phyloP scores from a whole-genome alignment of 2,888 invertebrate genomes.

The Volucella inanis region DNA sequence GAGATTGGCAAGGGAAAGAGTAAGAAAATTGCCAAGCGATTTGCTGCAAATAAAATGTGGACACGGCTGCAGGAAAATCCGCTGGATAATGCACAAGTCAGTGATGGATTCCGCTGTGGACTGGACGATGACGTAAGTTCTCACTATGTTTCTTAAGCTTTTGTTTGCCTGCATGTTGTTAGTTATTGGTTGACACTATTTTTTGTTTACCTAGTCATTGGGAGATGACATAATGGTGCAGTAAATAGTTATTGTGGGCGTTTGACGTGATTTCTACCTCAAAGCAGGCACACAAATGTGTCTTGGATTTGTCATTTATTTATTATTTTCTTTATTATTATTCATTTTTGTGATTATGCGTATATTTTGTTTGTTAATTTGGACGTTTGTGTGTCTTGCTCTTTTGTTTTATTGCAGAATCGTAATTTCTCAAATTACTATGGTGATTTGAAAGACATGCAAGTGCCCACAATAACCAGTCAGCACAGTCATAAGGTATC shows the following conservation, averaged over 20 bases:
- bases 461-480: conserved; percentile 92
- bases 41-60: conserved; percentile 98
- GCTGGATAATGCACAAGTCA: conserved; percentile 86
- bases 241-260: conserved; percentile 63
- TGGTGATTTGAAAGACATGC: conserved; percentile 94
- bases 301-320: background rate
- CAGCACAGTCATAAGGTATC: conserved; percentile 96
- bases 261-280: conserved; percentile 37
- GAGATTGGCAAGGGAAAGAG: conserved; percentile 96
- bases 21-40: conserved; percentile 97
- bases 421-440: conserved; percentile 90
- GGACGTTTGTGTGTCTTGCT: conserved; percentile 80
- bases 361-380: conserved; percentile 30
- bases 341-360: conserved; percentile 2
- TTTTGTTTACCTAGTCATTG: conserved; percentile 26
- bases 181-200: conserved; percentile 32
- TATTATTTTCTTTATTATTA: background rate
- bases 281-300: conserved; percentile 62
- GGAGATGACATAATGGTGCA: conserved; percentile 30
- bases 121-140: conserved; percentile 87
- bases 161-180: conserved; percentile 66
- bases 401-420: conserved; percentile 80
- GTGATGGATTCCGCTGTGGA: conserved; percentile 87
- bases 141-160: background rate
- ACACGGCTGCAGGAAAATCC: conserved; percentile 91